A percentile compares a stretch with the other conserved stretches of the same genome.
These are phyloP conservation scores for Drosophila kanekoi DNA, from an alignment of 2,888 invertebrate species.

Conservation along the genomic window DNA sequence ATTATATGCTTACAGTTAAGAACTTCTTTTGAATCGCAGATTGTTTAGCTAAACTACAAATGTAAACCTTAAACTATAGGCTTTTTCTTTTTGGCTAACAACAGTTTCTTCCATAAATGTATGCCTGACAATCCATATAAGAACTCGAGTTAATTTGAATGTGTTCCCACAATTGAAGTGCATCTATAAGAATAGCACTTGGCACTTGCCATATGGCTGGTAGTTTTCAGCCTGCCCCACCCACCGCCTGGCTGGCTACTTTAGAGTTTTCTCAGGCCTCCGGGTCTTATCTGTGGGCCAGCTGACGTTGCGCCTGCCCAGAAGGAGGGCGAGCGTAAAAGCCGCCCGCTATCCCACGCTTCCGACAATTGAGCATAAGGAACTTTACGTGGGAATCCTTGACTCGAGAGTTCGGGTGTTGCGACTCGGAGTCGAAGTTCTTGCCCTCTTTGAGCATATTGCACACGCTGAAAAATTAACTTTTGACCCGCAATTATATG, in stretches of 20 bases:
- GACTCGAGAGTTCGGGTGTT: conserved; percentile 10
- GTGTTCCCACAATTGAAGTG: background rate
- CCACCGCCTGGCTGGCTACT: background rate
- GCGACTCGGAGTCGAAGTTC: conserved; percentile 11
- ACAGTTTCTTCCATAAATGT: no score
- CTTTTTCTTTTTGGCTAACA: no score
- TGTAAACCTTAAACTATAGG: no score
- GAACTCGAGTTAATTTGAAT: background rate
- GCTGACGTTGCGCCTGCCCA: conserved; percentile 42
- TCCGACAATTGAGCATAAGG: conserved; percentile 34
- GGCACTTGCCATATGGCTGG: background rate
- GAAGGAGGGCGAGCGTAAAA: background rate
- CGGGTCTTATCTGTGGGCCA: conserved; percentile 39
- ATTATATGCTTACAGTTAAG: no score
- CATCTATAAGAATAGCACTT: background rate
- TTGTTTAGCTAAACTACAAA: no score
- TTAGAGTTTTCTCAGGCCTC: conserved; percentile 40
- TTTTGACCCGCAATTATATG: conserved; percentile 73
- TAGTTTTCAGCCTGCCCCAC: background rate
- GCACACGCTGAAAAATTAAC: conserved; percentile 75
- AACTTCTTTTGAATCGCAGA: no score
- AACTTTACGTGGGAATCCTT: conserved; percentile 72
- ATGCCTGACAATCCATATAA: background rate
- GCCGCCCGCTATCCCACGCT: conserved; percentile 43
- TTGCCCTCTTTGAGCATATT: conserved; percentile 59